phyloP scores from a whole-genome alignment of 2,797 vertebrate genomes.

The Eulemur coronatus region DNA sequence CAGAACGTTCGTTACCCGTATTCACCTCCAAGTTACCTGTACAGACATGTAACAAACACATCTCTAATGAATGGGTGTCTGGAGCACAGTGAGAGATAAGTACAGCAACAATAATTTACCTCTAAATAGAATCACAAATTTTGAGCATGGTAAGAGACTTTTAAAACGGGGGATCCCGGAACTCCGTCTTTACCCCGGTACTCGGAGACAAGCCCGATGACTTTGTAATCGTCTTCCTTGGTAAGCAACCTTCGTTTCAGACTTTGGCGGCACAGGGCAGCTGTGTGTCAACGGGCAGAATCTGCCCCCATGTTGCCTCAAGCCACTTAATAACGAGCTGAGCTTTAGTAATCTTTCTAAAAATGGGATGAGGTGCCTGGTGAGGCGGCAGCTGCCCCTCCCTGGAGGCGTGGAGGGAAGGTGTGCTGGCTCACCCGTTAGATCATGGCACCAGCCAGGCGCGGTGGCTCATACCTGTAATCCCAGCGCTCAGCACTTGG shows the following conservation, averaged over 20 bases:
- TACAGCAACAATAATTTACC: not conserved
- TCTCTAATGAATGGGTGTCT: not conserved
- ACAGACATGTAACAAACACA: not conserved
- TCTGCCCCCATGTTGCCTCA: not conserved
- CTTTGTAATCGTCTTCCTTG: too few species aligned
- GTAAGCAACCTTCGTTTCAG: not conserved
- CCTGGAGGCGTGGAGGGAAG: not conserved
- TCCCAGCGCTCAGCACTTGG: not conserved
- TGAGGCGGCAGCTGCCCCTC: not conserved
- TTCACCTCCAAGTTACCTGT: not conserved
- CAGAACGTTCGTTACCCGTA: rapidly evolving
- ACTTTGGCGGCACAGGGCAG: rapidly evolving
- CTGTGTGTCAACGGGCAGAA: too few species aligned
- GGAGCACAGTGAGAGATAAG: too few species aligned
- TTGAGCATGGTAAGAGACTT: not conserved
- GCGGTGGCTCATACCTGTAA: not conserved
- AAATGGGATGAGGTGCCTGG: not conserved
- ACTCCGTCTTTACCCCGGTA: not conserved
- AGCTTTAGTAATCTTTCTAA: not conserved
- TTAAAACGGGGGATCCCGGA: not conserved
- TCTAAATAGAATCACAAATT: not conserved
- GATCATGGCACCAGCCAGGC: rapidly evolving
- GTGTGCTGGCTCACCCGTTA: not conserved
- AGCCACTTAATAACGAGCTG: not conserved
- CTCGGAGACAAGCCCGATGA: not conserved